These are phyloP conservation scores for Leptogaster cylindrica DNA, from an alignment of 2,888 invertebrate genomes.

Conservation along the genomic window DNA sequence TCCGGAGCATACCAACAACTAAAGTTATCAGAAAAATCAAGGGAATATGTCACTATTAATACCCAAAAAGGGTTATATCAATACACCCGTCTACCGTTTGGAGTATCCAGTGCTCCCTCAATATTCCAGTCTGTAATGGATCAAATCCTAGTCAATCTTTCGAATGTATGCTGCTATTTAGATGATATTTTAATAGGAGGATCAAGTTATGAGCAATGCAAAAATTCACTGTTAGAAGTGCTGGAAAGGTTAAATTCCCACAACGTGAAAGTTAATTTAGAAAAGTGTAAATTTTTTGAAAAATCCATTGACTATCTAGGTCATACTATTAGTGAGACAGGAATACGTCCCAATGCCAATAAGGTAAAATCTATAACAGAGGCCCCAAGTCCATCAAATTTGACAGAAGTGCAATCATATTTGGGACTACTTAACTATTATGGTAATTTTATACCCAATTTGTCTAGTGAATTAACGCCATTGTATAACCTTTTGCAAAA, in stretches of 20 bases:
- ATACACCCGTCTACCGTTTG: conserved; percentile 48
- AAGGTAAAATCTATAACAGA: conserved; percentile 45
- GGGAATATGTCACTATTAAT: conserved; percentile 37
- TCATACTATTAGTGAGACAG: conserved; percentile 36
- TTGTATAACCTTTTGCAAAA: no score
- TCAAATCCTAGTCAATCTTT: conserved; percentile 32
- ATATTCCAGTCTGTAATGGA: conserved; percentile 48
- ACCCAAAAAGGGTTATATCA: conserved; percentile 32
- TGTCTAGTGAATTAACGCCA: conserved; percentile 35
- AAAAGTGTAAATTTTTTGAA: conserved; percentile 47
- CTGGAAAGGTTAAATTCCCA: conserved; percentile 15
- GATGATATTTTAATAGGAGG: conserved; percentile 45
- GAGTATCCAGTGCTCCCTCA: conserved; percentile 52
- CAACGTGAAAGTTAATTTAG: conserved; percentile 44
- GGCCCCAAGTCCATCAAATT: conserved; percentile 38
- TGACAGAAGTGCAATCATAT: conserved; percentile 43
- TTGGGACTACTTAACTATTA: conserved; percentile 45
- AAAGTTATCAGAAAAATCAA: conserved; percentile 24
- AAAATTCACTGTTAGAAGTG: conserved; percentile 32
- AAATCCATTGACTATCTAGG: conserved; percentile 43
- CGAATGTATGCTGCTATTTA: conserved; percentile 33
- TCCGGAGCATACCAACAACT: conserved; percentile 37
- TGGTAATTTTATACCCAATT: conserved; percentile 39
- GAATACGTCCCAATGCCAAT: conserved; percentile 41
- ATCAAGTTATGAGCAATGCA: conserved; percentile 23